A percentile compares a stretch with the other conserved stretches of the same genome.
These are phyloP conservation scores for Chironomus striatipennis DNA, from an alignment of 1,140 invertebrate species.

Conservation along the genomic window DNA sequence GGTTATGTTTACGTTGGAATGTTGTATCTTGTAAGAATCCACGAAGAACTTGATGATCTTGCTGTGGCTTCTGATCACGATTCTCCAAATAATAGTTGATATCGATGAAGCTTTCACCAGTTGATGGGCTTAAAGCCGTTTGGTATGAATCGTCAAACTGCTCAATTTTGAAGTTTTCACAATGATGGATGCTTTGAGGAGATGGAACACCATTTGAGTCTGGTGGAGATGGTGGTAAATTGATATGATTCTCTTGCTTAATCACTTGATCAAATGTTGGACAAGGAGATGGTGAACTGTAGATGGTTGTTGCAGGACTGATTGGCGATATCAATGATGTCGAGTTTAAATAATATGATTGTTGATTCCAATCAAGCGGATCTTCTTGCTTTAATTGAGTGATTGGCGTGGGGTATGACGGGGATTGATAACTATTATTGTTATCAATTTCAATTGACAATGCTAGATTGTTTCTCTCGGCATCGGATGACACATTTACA, in stretches of 20 bases:
- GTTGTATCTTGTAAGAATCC: constrained; percentile 73
- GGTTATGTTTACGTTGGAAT: constrained; percentile 71
- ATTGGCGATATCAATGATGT: constrained; percentile 2
- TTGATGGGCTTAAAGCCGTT: constrained; percentile 21
- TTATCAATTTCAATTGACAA: constrained; percentile 16
- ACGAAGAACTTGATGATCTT: constrained; percentile 67
- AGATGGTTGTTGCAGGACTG: not conserved
- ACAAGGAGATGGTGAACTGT: constrained; percentile 31
- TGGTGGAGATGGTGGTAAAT: constrained; percentile 38
- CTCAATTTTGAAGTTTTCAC: constrained; percentile 34
- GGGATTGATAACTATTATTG: not conserved
- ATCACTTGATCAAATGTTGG: constrained; percentile 34
- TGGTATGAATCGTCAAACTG: constrained; percentile 32
- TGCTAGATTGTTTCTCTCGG: not conserved
- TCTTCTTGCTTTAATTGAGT: constrained; percentile 15
- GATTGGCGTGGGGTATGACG: not conserved
- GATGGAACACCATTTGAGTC: constrained; percentile 40
- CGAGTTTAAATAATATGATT: not conserved
- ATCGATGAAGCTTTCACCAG: constrained; percentile 37
- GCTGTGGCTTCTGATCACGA: constrained; percentile 34
- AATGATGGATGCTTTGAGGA: constrained; percentile 29
- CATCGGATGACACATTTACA: not conserved
- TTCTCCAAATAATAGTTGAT: constrained; percentile 34
- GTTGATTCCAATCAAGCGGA: not conserved
- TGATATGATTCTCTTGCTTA: constrained; percentile 37